A percentile compares a stretch with the other conserved stretches of the same genome.
Evolutionary conservation across 2,113 vertebrate species (phyloP).

Genomic region (Acanthisitta chloris): DNA sequence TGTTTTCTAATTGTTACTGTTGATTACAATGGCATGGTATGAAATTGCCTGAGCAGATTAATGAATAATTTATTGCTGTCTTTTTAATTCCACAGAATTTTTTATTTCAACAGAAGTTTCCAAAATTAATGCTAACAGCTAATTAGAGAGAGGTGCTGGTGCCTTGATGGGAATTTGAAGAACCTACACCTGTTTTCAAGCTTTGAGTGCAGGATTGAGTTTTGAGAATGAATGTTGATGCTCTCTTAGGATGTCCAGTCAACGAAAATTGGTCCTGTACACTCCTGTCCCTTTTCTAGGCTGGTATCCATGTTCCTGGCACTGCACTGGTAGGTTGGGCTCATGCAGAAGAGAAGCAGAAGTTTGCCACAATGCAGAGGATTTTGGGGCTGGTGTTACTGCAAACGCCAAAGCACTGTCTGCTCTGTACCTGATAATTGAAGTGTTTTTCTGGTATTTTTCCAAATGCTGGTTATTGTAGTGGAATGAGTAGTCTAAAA

Average conservation of each 20-base stretch:
- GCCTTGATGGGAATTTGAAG: neutral
- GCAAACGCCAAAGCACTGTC: neutral
- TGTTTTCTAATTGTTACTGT: neutral
- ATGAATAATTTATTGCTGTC: neutral
- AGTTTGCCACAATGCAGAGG: neutral
- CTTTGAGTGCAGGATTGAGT: neutral
- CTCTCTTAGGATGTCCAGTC: neutral
- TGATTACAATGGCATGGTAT: neutral
- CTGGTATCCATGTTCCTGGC: rapidly evolving
- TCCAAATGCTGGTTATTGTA: neutral
- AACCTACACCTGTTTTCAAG: neutral
- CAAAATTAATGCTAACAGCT: neutral
- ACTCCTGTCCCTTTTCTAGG: neutral
- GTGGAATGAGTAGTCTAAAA: neutral
- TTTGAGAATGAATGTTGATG: neutral
- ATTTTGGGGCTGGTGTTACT: neutral
- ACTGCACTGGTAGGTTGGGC: neutral
- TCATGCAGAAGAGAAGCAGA: neutral
- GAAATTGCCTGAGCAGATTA: neutral
- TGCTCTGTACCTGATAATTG: neutral
- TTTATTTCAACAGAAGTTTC: neutral
- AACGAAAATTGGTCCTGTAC: neutral
- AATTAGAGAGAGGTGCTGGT: neutral
- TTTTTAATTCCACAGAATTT: neutral
- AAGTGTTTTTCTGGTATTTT: neutral